Conservation (phyloP, 2,888 invertebrate genomes). For the Laothoe populi region DNA sequence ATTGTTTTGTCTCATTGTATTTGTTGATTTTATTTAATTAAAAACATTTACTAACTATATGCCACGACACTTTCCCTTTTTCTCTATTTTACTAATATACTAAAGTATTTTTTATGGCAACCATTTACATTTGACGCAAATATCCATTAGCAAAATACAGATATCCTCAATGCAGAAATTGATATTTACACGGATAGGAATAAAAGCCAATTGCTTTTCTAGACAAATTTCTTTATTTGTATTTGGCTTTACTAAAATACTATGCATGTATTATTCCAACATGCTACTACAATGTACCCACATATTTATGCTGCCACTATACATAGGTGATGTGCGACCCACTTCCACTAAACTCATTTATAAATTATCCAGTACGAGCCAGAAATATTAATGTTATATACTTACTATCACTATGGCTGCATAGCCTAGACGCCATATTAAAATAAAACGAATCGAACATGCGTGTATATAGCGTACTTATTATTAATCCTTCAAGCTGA, state of each 20-base stretch:
- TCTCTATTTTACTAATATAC: too few relatives aligned
- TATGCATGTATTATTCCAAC: constrained; percentile 11
- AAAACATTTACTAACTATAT: too few relatives aligned
- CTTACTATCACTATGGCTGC: neutral
- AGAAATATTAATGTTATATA: constrained; percentile 14
- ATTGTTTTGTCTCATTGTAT: too few relatives aligned
- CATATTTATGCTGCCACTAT: constrained; percentile 6
- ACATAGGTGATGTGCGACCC: constrained; percentile 16
- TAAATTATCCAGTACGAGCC: constrained; percentile 10
- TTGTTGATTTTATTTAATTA: too few relatives aligned
- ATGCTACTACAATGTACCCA: constrained; percentile 1
- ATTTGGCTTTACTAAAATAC: neutral
- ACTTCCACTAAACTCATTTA: constrained; percentile 24
- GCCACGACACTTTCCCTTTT: too few relatives aligned
- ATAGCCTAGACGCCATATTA: neutral
- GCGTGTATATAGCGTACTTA: too few relatives aligned
- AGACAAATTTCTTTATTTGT: neutral
- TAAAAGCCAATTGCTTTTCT: neutral
- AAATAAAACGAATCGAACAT: too few relatives aligned
- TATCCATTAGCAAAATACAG: too few relatives aligned
- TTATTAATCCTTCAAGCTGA: neutral
- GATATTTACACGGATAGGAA: neutral
- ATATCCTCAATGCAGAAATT: neutral
- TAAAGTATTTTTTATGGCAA: too few relatives aligned
- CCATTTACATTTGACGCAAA: too few relatives aligned